Evolutionary conservation across 1,140 invertebrate genomes (phyloP), one percentile per base, ranked within the genome.

Genomic region (Streblospio benedicti): DNA sequence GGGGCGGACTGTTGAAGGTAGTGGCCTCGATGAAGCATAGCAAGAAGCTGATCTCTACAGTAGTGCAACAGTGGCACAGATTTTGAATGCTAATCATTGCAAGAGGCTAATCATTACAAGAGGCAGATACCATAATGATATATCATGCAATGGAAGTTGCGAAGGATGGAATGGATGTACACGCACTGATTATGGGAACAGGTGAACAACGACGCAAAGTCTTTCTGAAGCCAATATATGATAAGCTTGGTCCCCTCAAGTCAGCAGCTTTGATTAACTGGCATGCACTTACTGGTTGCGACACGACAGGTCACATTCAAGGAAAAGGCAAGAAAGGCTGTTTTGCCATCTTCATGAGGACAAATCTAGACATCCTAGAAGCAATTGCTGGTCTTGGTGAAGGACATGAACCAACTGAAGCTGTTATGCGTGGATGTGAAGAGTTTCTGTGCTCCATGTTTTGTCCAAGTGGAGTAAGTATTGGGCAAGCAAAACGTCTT

Each of bases 121-220:
- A 52, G 27, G 27, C 50, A 31, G 25, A 52, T 31, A 52, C 50
- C 33, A 5, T 30, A 20, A 52, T 52, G 25, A 30, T 52, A 5
- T 31, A 12, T 9, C 50, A 52, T 52, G 4, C 50, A 30, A 31
- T 52, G n/a, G 50, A 52, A 1, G 50, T 28, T 52, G 50, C 50
- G 16, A 31, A 52, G 5, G 18, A 25, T 14, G 23, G 50, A 31
- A 14, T 52, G 12, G 14, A 2, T 30, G 50, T 52, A 25, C 27
- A 52, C 25, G 30, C 50, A 31, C 0, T 52, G 30, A 51, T 14
- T n/a, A 52, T 52, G 50, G 50, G 50, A 20, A 52, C 50, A 52
- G n/a, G n/a, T n/a, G n/a, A n/a, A n/a, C n/a, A n/a, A n/a, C n/a
- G n/a, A n/a, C n/a, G n/a, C n/a, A n/a, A n/a, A 52, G 50, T 52